A percentile compares a stretch with the other conserved stretches of the same genome.
These are phyloP conservation scores for Amblyjoppa proteus DNA, from an alignment of 2,888 invertebrate species.

Conservation along the genomic window DNA sequence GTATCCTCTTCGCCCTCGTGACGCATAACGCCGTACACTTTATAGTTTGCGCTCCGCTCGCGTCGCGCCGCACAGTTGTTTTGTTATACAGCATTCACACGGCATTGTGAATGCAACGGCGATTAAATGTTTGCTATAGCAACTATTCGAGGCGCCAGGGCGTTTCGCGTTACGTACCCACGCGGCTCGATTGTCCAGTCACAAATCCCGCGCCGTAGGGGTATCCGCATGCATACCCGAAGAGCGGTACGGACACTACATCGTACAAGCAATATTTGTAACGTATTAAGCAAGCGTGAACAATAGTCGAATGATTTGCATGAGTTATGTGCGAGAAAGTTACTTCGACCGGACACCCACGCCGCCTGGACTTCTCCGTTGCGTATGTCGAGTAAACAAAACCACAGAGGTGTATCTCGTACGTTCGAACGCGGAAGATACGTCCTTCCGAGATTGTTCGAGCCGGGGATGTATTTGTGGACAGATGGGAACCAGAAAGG, in stretches of 20 bases:
- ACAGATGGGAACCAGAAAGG: neutral
- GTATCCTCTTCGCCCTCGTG: neutral
- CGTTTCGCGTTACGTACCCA: slow-evolving; percentile 67
- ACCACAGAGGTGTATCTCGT: neutral
- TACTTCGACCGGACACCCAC: slow-evolving; percentile 58
- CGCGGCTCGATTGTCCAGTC: slow-evolving; percentile 62
- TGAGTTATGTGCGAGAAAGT: slow-evolving; percentile 81
- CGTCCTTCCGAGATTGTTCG: neutral
- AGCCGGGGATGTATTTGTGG: neutral
- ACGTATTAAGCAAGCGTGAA: slow-evolving; percentile 77
- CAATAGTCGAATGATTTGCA: slow-evolving; percentile 78
- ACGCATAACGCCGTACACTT: slow-evolving; percentile 1
- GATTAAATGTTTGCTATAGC: slow-evolving; percentile 21
- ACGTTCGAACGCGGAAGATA: neutral
- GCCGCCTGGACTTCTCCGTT: slow-evolving; percentile 8
- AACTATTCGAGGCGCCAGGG: slow-evolving; percentile 73
- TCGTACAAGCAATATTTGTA: slow-evolving; percentile 71
- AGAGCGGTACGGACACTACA: neutral
- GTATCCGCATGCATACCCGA: neutral
- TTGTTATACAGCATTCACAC: slow-evolving; percentile 23
- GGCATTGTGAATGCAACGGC: neutral
- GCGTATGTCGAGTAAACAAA: neutral
- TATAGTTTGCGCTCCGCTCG: slow-evolving; percentile 24
- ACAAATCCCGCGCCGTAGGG: neutral
- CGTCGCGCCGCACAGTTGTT: slow-evolving; percentile 40